phyloP scores from a whole-genome alignment of 92 coral and sea anemone genomes.

The Virgularia gustaviana region DNA sequence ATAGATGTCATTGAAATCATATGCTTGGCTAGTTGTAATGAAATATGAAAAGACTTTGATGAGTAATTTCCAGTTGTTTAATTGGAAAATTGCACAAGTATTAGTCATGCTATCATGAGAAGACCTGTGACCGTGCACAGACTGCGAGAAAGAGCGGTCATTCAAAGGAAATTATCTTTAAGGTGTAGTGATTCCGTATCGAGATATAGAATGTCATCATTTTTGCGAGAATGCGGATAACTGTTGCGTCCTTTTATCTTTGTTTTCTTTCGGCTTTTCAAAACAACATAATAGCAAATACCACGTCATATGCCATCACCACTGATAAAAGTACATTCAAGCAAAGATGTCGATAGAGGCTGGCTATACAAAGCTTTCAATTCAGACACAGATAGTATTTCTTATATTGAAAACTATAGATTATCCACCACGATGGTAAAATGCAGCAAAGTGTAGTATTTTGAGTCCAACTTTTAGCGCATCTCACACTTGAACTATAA shows the following conservation, averaged over 20 bases:
- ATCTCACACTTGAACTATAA: no score
- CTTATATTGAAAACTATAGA: no score
- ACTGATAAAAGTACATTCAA: background rate
- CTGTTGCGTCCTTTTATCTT: background rate
- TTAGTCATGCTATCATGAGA: no score
- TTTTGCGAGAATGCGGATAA: background rate
- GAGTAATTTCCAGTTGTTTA: background rate
- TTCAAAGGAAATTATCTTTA: background rate
- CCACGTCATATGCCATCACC: background rate
- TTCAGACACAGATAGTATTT: no score
- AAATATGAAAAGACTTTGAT: background rate
- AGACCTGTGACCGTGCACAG: no score
- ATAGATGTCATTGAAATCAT: background rate
- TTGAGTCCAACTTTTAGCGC: no score
- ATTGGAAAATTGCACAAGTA: background rate
- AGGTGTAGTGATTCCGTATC: background rate
- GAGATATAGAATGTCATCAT: background rate
- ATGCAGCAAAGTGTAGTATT: no score
- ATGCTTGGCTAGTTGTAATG: slow-evolving; percentile 1
- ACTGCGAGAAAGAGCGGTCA: no score
- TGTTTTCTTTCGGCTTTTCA: background rate
- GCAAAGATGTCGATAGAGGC: no score
- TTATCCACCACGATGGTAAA: no score
- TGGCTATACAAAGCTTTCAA: no score
- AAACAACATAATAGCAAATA: background rate